Conservation (phyloP, 1,140 invertebrate species). For the Teleogryllus occipitalis region DNA sequence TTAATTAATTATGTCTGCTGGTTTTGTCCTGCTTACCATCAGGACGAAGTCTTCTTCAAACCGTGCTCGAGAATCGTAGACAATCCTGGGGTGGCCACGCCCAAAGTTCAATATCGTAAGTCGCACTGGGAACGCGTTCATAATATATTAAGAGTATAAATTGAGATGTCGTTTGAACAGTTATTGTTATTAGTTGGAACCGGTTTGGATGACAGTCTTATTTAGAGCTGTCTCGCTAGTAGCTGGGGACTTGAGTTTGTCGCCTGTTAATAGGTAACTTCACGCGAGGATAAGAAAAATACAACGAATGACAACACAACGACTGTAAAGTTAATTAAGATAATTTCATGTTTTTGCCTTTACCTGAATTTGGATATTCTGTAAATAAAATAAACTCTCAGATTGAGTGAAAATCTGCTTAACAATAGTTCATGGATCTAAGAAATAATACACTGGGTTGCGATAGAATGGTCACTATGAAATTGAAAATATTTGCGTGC, state of each 20-base stretch:
- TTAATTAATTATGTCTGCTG: neutral
- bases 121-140: neutral
- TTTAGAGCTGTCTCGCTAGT: neutral
- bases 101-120: neutral
- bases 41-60: neutral
- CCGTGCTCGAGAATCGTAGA: neutral
- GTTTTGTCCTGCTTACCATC: neutral
- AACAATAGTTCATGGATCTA: too few species aligned
- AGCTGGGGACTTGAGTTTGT: neutral
- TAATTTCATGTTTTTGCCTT: too few species aligned
- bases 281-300: neutral
- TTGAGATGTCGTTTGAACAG: neutral
- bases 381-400: too few species aligned
- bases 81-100: neutral
- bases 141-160: neutral
- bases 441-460: too few species aligned
- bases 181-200: neutral
- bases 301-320: too few species aligned
- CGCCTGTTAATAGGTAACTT: neutral
- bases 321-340: too few species aligned
- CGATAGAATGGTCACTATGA: too few species aligned
- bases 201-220: neutral
- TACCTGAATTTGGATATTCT: too few species aligned
- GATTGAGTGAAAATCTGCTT: too few species aligned
- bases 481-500: too few species aligned